Percentiles rank a stretch among this genome's conserved stretches.
Evolutionary conservation across 2,797 vertebrate genomes (phyloP).

Genomic region (Trematomus bernacchii): DNA sequence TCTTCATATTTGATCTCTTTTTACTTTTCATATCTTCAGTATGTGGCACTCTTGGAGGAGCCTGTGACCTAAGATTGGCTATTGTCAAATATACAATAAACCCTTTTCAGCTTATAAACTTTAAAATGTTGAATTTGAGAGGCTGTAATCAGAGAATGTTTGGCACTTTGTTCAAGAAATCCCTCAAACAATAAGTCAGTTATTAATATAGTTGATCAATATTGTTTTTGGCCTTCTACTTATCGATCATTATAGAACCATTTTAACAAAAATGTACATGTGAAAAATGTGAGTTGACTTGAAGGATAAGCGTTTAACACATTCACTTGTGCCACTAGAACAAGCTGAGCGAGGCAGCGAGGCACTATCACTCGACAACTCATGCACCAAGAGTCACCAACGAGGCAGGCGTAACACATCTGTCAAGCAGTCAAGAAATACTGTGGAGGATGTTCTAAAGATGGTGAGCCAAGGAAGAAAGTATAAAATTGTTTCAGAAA

Average conservation of each 20-base stretch:
- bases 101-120: too few species aligned
- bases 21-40: too few species aligned
- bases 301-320: constrained; percentile 13
- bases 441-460: constrained; percentile 2
- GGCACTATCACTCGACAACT: constrained; percentile 30
- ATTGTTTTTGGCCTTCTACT: not conserved
- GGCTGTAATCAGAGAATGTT: not conserved
- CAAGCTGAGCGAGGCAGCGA: constrained; percentile 31
- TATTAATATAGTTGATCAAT: constrained; percentile 1
- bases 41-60: too few species aligned
- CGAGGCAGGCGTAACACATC: constrained; percentile 36
- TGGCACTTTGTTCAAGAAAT: too few species aligned
- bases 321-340: constrained; percentile 21
- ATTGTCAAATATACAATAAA: too few species aligned
- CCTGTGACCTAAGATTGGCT: too few species aligned
- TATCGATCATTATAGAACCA: not conserved
- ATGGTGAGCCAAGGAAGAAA: not conserved
- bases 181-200: not conserved
- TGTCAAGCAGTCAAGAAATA: constrained; percentile 36
- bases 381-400: constrained; percentile 25
- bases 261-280: not conserved
- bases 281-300: constrained; percentile 11
- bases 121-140: not conserved
- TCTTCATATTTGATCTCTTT: too few species aligned
- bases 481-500: not conserved